These are phyloP conservation scores for Pterostichus niger DNA, from an alignment of 2,888 invertebrate genomes.

Conservation along the genomic window DNA sequence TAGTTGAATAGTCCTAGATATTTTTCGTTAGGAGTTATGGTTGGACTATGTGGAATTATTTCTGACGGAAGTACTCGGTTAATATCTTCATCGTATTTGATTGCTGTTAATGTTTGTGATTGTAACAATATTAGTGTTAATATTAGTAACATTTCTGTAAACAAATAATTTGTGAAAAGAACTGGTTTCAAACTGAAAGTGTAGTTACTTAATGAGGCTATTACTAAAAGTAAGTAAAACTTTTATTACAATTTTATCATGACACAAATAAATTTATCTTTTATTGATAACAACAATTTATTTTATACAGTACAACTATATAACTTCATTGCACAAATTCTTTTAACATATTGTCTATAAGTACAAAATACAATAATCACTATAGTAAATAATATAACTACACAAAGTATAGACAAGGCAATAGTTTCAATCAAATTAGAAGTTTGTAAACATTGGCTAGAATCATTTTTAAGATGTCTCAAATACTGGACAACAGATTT, in stretches of 20 bases:
- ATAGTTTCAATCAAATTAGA: not conserved
- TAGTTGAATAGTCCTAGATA: slow-evolving; percentile 73
- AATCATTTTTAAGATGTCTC: slow-evolving; percentile 11
- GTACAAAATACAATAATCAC: slow-evolving; percentile 5
- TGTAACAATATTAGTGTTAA: not conserved
- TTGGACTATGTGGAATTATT: slow-evolving; percentile 13
- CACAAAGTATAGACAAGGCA: not conserved
- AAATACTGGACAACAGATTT: slow-evolving; percentile 9
- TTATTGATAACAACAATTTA: not conserved
- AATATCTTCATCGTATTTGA: slow-evolving; percentile 16
- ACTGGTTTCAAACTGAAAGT: too few species aligned
- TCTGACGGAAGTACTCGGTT: not conserved
- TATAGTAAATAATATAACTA: slow-evolving; percentile 12
- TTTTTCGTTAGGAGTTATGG: not conserved
- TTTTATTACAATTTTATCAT: too few species aligned
- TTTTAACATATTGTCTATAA: slow-evolving; percentile 3
- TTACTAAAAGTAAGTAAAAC: too few species aligned
- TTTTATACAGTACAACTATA: not conserved
- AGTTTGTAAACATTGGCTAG: not conserved
- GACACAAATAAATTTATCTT: too few species aligned
- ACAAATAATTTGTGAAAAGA: not conserved
- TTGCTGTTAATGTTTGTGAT: not conserved
- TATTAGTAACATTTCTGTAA: not conserved
- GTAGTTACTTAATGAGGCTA: too few species aligned
- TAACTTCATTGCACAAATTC: not conserved